Evolutionary conservation across 2,888 invertebrate species (phyloP), one percentile per base, ranked within the genome.

Genomic region (Apocheima hispidaria): DNA sequence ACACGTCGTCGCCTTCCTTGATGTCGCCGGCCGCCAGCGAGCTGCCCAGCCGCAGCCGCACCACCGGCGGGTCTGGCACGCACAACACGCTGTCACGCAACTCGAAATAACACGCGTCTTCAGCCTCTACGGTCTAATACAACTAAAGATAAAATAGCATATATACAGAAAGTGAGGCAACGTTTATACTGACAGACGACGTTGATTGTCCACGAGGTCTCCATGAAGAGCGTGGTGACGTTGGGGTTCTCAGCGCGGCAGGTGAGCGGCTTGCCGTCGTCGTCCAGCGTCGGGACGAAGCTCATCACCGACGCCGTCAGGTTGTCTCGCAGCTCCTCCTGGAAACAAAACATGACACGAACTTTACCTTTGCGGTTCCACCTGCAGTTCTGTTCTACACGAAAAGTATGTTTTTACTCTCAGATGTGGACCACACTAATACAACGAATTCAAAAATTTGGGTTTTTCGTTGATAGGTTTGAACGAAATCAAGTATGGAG

Each of bases 201-300:
- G 91, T 96, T 96, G 85, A 98, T 96, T 83, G 95, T 96, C 97
- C 97, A 97, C 55, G 96, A 95, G 73, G 96, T 96, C 89, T 98
- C 98, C 74, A 97, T 92, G 84, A 94, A 95, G 73, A 97, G 95
- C 53, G 96, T 95, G 66, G 96, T 96, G 76, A 97, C 96, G 93
- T 96, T 97, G 66, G 97, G 97, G 94, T 98, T 98, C 93, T 98
- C 97, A 9, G 97, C 97, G 79, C 97, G 94, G 90, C 98, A 98
- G 64, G 96, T 96, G 93, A 98, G 95, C 75, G 95, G 94, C 93
- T 97, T 97, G 75, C 97, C 97, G 92, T 98, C 97, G 90, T 98
- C 98, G 82, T 97, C 97, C 72, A 97, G 95, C 60, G 96, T 96
- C 59, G 98, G 98, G 78, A 96, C 96, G 93, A 98, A 97, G 88